Percentiles rank a stretch among this genome's conserved stretches.
These are phyloP conservation scores for Harpalus rubripes DNA, from an alignment of 2,888 invertebrate genomes.

Conservation along the genomic window DNA sequence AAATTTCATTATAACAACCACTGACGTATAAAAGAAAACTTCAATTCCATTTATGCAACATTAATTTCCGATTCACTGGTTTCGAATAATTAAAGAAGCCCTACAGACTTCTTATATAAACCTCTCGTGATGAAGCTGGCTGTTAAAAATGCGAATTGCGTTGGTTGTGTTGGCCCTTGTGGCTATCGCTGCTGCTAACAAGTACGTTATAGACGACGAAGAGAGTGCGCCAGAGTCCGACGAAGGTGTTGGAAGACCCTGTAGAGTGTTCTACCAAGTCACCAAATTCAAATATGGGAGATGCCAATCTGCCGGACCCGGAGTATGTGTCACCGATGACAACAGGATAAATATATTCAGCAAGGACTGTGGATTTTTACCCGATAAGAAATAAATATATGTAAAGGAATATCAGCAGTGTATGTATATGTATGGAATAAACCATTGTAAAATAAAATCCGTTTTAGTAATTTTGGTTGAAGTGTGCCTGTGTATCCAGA, in stretches of 20 bases:
- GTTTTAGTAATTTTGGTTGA: too few relatives aligned
- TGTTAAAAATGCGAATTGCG: neutral
- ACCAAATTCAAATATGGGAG: constrained; percentile 57
- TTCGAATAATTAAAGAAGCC: constrained; percentile 10
- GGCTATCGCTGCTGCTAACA: constrained; percentile 21
- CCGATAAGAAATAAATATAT: constrained; percentile 14
- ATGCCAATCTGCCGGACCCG: constrained; percentile 45
- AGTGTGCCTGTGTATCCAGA: neutral
- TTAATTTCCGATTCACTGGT: constrained; percentile 11
- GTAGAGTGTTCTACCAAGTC: constrained; percentile 45
- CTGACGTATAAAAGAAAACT: neutral
- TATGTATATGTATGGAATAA: neutral
- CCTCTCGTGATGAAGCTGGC: neutral
- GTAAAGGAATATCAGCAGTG: constrained; percentile 22
- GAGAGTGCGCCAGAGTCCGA: neutral
- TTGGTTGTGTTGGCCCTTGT: neutral
- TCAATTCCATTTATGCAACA: neutral
- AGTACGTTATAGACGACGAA: constrained; percentile 44
- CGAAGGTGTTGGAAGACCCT: neutral
- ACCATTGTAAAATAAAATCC: too few relatives aligned
- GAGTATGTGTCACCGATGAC: constrained; percentile 53
- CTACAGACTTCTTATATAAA: neutral
- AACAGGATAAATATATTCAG: constrained; percentile 62
- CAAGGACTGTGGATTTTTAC: constrained; percentile 56
- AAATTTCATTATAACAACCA: neutral